Evolutionary conservation across 2,113 vertebrate genomes (phyloP).

Genomic region (Rafetus swinhoei): DNA sequence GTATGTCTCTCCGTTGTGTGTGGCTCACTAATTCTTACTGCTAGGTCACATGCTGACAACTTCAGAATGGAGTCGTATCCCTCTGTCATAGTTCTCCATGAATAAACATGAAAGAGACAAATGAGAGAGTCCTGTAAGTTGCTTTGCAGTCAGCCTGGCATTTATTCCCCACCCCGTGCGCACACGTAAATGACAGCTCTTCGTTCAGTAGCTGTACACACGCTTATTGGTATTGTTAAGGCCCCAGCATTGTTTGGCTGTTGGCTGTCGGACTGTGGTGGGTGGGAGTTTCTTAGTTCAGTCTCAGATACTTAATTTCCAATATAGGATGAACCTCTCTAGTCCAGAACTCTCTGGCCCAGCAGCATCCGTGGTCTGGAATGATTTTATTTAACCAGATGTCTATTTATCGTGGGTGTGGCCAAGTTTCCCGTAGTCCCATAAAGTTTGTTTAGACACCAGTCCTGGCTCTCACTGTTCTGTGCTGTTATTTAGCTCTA

Average conservation of each 20-base stretch:
- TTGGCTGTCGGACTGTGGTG: not conserved
- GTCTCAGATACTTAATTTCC: rapidly evolving
- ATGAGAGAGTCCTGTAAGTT: constrained; percentile 49
- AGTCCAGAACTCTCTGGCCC: no score
- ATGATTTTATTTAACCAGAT: no score
- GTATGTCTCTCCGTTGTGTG: constrained; percentile 36
- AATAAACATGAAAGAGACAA: constrained; percentile 72
- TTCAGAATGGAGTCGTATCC: constrained; percentile 51
- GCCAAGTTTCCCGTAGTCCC: no score
- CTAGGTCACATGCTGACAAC: constrained; percentile 66
- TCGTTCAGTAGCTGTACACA: rapidly evolving
- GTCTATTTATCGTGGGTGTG: no score
- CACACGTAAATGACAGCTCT: not conserved
- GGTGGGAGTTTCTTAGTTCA: rapidly evolving
- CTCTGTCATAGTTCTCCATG: constrained; percentile 40
- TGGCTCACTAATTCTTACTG: constrained; percentile 71
- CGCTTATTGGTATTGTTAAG: not conserved
- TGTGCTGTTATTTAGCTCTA: no score
- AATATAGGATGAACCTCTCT: no score
- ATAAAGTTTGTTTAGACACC: no score
- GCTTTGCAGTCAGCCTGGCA: not conserved
- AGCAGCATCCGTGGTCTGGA: no score
- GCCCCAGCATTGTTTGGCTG: rapidly evolving
- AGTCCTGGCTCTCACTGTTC: no score
- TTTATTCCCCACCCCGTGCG: rapidly evolving